Conservation (phyloP, 1,140 invertebrate genomes). For the Helicoverpa zea region DNA sequence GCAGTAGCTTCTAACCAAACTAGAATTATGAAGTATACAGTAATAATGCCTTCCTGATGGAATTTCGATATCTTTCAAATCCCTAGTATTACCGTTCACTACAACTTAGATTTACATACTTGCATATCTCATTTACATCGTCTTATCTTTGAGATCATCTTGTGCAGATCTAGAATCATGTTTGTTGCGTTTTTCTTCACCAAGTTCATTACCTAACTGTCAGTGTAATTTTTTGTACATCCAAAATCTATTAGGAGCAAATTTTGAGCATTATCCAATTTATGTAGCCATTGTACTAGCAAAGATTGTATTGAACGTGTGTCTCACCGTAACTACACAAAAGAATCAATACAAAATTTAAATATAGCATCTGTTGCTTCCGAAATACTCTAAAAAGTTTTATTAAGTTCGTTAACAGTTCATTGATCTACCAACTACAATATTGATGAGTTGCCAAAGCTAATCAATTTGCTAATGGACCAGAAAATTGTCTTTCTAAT, state of each 20-base stretch:
- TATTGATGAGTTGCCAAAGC: constrained; percentile 26
- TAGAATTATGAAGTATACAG: too few species aligned
- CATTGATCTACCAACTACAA: constrained; percentile 1
- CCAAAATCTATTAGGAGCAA: too few species aligned
- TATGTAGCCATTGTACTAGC: too few species aligned
- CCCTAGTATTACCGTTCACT: background rate
- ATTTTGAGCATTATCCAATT: too few species aligned
- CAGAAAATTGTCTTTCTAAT: constrained; percentile 30
- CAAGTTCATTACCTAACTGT: too few species aligned
- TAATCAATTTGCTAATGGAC: constrained; percentile 38
- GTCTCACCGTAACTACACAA: too few species aligned
- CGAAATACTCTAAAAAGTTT: background rate
- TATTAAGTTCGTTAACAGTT: background rate
- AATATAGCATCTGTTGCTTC: background rate
- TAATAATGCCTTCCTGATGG: background rate
- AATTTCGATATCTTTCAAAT: background rate
- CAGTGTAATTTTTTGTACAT: too few species aligned
- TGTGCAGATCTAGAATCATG: background rate
- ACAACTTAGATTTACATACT: background rate
- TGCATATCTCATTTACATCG: background rate
- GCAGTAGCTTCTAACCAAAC: too few species aligned
- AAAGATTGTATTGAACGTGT: too few species aligned
- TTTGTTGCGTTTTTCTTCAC: background rate
- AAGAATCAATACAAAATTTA: background rate
- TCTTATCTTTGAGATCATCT: background rate